Base-by-base conservation (phyloP, 2,113 vertebrate species). In the Dunckerocampus dactyliophorus region DNA sequence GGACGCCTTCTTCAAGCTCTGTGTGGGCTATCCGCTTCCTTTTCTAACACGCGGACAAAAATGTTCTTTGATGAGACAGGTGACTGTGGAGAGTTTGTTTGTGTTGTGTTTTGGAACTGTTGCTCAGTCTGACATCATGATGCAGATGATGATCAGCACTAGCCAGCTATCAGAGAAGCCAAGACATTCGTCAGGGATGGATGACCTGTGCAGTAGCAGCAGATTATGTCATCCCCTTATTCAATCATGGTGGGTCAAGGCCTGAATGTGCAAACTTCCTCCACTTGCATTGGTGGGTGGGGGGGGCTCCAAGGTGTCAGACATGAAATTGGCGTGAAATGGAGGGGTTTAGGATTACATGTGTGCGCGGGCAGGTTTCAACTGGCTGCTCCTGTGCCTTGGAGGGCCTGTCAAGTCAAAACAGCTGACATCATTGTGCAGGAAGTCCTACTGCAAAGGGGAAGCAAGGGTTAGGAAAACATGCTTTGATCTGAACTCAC, bases 331-430 rank as follows among this genome's bases (percentile, higher is more conserved):
- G 54, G 34, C 19, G 19, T 56, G 37, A 42, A 42, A 56, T 56
- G 54, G 54, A 56, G 34, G 31, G 52, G 54, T 1, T 42, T 56
- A 1, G 54, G 54, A 42, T 56, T 56, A 20, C 37, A 42, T 20
- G 4, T 20, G 34, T 42, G n/a, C 19, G 15, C 34, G 7, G 54
- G 54, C 54, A 56, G 37, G 54, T 56, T 37, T 56, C 14, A 20
- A 56, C 54, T 15, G 37, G 54, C 19, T 37, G 52, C 37, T 42
- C 37, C 54, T 42, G 54, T 12, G 16, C 19, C 54, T 20, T 7
- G 37, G 37, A 37, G 53, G 34, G 53, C 34, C 53, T 21, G 53
- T 42, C 53, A 21, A 56, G 34, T 56, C 53, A 56, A 56, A 56
- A 56, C 53, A 56, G 54, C 12, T 56, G 54, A 56, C 54, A 56